These are phyloP conservation scores for Trigoniulus corallinus DNA, from an alignment of 1,140 invertebrate species.

Conservation along the genomic window DNA sequence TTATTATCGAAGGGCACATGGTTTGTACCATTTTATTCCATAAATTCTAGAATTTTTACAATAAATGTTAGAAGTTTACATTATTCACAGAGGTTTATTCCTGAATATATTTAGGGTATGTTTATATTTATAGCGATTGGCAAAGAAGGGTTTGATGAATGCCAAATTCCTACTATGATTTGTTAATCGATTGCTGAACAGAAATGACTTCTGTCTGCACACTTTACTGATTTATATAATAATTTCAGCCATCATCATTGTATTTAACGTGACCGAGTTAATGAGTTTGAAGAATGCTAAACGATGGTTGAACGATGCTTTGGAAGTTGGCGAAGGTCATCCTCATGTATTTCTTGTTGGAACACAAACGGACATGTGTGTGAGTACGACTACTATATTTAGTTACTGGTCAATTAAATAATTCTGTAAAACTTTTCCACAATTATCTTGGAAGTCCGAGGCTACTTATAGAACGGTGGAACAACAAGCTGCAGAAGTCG, in stretches of 20 bases:
- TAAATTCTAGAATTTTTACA: too few relatives aligned
- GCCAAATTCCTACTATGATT: constrained; percentile 4
- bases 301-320: constrained; percentile 51
- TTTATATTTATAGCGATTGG: too few relatives aligned
- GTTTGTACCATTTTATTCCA: constrained; percentile 35
- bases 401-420: neutral
- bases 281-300: constrained; percentile 43
- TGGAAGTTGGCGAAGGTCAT: constrained; percentile 30
- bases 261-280: constrained; percentile 56
- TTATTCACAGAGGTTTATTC: too few relatives aligned
- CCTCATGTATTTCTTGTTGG: constrained; percentile 60
- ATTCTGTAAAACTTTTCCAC: neutral
- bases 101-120: too few relatives aligned
- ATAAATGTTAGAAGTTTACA: too few relatives aligned
- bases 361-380: constrained; percentile 51
- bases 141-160: too few relatives aligned
- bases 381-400: constrained; percentile 19
- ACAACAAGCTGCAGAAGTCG: constrained; percentile 37
- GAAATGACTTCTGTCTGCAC: too few relatives aligned
- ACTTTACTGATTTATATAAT: too few relatives aligned
- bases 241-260: constrained; percentile 55
- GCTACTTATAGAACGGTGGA: constrained; percentile 43
- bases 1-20: constrained; percentile 64
- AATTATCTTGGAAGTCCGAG: constrained; percentile 31
- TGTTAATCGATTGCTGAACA: too few relatives aligned